phyloP scores from a whole-genome alignment of 1,140 invertebrate species.

The Maniola jurtina region DNA sequence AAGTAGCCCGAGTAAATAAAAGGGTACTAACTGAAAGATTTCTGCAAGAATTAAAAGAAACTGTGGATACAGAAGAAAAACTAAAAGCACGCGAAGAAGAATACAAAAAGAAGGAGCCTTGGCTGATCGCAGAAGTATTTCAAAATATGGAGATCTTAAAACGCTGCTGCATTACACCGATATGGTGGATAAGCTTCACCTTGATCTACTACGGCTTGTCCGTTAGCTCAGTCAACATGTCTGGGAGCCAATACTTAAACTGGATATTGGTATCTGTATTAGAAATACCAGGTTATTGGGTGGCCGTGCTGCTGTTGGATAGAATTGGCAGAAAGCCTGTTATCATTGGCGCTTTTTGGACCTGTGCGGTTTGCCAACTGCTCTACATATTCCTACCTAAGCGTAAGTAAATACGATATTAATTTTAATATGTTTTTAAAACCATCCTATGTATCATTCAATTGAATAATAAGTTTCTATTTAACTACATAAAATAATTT shows the following conservation, averaged over 20 bases:
- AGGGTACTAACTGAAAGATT: slow-evolving; percentile 76
- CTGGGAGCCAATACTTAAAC: slow-evolving; percentile 83
- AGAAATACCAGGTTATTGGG: slow-evolving; percentile 85
- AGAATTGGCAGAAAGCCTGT: slow-evolving; percentile 78
- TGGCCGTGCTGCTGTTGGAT: slow-evolving; percentile 63
- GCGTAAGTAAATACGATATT: slow-evolving; percentile 26
- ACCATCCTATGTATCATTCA: background rate
- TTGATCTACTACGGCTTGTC: slow-evolving; percentile 85
- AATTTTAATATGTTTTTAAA: background rate
- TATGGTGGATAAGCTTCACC: slow-evolving; percentile 84
- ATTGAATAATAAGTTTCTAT: too few relatives aligned
- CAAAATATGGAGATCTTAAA: slow-evolving; percentile 79
- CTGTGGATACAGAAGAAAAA: slow-evolving; percentile 44
- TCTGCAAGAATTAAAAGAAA: slow-evolving; percentile 58
- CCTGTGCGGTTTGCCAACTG: slow-evolving; percentile 83
- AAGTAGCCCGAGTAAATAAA: slow-evolving; percentile 83
- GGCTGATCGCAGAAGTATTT: slow-evolving; percentile 77
- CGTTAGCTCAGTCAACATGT: slow-evolving; percentile 82
- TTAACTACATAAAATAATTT: too few relatives aligned
- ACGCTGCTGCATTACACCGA: slow-evolving; percentile 81
- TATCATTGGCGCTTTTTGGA: slow-evolving; percentile 85
- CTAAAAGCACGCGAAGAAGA: slow-evolving; percentile 37
- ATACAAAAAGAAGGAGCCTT: slow-evolving; percentile 40
- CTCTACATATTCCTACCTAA: slow-evolving; percentile 84
- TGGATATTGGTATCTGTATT: slow-evolving; percentile 83